A percentile compares a stretch with the other conserved stretches of the same genome.
These are phyloP conservation scores for Naja naja DNA, from an alignment of 2,113 vertebrate genomes.

Conservation along the genomic window DNA sequence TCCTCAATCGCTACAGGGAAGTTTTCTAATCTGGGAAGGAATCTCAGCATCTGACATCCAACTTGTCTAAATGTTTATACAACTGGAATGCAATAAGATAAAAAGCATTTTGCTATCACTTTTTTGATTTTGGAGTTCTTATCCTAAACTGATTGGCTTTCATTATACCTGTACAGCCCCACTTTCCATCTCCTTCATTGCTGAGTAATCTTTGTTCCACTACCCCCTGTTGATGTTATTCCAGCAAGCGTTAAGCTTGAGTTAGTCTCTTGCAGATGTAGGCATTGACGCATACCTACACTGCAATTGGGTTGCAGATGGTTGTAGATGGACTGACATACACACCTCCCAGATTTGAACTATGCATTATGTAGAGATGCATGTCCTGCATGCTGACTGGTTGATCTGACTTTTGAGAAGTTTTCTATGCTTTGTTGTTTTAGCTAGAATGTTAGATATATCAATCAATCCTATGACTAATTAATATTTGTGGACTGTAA, in stretches of 20 bases:
- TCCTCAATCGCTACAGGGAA: background rate
- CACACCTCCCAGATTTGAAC: background rate
- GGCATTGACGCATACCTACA: background rate
- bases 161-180: background rate
- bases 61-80: background rate
- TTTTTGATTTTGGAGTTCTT: background rate
- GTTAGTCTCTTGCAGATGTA: background rate
- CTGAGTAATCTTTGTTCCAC: background rate
- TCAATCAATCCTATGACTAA: too few relatives aligned
- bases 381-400: background rate
- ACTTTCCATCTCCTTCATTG: background rate
- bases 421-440: background rate
- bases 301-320: background rate
- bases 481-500: too few relatives aligned
- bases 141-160: background rate
- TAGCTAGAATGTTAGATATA: too few relatives aligned
- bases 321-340: background rate
- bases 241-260: background rate
- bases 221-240: background rate
- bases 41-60: background rate
- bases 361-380: background rate
- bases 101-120: background rate
- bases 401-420: background rate
- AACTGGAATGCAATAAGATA: background rate
- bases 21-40: background rate